Percentiles rank a stretch among this genome's conserved stretches.
Evolutionary conservation across 2,113 vertebrate genomes (phyloP).

Genomic region (Pedetes capensis): DNA sequence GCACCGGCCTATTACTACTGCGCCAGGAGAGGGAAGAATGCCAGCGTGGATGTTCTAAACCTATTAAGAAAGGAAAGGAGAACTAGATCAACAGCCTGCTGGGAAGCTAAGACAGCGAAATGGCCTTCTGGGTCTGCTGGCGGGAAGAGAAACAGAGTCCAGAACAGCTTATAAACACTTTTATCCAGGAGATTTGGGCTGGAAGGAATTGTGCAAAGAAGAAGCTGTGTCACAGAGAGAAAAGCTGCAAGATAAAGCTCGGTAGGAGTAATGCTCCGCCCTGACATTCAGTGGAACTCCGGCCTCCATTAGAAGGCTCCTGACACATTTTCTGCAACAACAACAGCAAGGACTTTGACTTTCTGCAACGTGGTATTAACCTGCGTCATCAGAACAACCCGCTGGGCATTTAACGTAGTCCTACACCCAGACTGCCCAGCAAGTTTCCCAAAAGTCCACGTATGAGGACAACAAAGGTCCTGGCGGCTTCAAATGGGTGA

Average conservation of each 20-base stretch:
- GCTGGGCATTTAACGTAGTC: background rate
- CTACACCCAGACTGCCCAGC: background rate
- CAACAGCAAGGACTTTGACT: background rate
- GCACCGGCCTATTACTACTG: background rate
- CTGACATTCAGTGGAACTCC: background rate
- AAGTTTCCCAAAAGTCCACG: too few species aligned
- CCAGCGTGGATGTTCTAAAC: background rate
- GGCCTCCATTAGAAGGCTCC: background rate
- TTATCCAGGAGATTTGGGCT: background rate
- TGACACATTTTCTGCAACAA: background rate
- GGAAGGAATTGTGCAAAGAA: background rate
- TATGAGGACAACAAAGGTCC: background rate
- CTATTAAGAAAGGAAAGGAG: background rate
- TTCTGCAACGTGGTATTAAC: background rate
- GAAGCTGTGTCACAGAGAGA: background rate
- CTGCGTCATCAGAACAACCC: background rate
- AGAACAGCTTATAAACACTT: background rate
- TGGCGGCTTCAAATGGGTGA: background rate
- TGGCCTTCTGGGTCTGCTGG: background rate
- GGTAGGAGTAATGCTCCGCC: background rate
- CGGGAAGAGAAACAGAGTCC: background rate
- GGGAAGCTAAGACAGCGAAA: background rate
- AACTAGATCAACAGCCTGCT: conserved; percentile 4
- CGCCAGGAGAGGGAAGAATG: conserved; percentile 15
- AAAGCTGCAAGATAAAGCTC: background rate